Evolutionary conservation across 2,113 vertebrate species (phyloP), one percentile per base, ranked within the genome.

Genomic region (Salvelinus fontinalis): DNA sequence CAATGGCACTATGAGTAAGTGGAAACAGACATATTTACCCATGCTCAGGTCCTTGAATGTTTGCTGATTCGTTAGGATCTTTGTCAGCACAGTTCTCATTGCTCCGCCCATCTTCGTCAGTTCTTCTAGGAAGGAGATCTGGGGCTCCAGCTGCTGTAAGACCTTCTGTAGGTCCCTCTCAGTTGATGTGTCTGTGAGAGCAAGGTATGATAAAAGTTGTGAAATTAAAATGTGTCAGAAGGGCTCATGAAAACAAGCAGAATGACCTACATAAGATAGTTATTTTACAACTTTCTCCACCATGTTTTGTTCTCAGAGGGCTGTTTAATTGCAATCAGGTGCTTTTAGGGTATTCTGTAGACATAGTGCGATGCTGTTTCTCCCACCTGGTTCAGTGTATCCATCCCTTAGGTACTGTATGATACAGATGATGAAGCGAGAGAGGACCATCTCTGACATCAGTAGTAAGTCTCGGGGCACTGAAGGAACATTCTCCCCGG

Each of bases 31-130:
- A 79, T 70, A 90, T 44, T 44, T 93, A 99, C 98, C 97, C 94
- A 96, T 96, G 91, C 95, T 96, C 84, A 99, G 92, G 76, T 97
- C 97, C 94, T 96, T 97, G 90, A 98, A 99, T 84, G 94, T 95
- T 86, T 98, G 97, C 79, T 96, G 97, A 92, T 96, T 98, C 90
- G 97, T 98, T 91, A 99, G 94, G 92, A 99, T 97, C 84, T 96
- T 97, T 84, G 97, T 99, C 85, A 99, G 94, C 80, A 99, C 97
- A 34, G 97, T 97, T 84, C 98, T 92, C 98, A 99, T 99, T 75
- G 98, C 98, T 79, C 97, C 97, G 73, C 98, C 98, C 98, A 99
- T 99, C 93, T 99, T 99, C 54, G 98, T 99, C 75, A 99, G 93
- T 75, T 99, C 98, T 93, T 99, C 98, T 78, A 99, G 79, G 92